Conservation (phyloP, 2,113 vertebrate species). For the Lates calcarifer region DNA sequence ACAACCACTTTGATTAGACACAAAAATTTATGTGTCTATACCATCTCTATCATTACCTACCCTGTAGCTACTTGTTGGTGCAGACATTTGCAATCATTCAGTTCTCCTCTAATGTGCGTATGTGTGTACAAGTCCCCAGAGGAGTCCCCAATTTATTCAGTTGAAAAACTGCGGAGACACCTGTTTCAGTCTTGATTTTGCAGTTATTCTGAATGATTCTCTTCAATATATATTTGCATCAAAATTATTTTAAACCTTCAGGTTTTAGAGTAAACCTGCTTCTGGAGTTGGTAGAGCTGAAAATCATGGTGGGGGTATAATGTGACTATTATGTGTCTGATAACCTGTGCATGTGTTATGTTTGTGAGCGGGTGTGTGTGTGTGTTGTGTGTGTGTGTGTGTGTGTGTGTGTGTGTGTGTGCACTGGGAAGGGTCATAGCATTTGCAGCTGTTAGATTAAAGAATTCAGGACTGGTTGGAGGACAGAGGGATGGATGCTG, state of each 20-base stretch:
- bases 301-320: constrained; percentile 1
- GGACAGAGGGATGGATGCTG: constrained; percentile 1
- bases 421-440: background rate
- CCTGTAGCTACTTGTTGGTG: background rate
- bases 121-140: background rate
- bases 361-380: background rate
- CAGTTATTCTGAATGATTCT: background rate
- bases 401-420: background rate
- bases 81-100: constrained; percentile 7
- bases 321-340: background rate
- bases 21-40: too few species aligned
- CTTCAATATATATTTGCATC: too few species aligned
- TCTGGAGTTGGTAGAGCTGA: background rate
- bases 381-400: constrained; percentile 3
- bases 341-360: background rate
- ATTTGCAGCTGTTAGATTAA: constrained; percentile 49
- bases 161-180: background rate
- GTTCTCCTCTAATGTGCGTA: background rate
- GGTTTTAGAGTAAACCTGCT: background rate
- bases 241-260: background rate
- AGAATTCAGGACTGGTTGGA: constrained; percentile 33
- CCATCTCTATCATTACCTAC: too few species aligned
- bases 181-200: background rate
- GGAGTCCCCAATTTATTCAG: background rate
- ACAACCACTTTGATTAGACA: background rate